A percentile compares a stretch with the other conserved stretches of the same genome.
Conservation (phyloP, 2,888 invertebrate species). For the Ornithoptera priamus region DNA sequence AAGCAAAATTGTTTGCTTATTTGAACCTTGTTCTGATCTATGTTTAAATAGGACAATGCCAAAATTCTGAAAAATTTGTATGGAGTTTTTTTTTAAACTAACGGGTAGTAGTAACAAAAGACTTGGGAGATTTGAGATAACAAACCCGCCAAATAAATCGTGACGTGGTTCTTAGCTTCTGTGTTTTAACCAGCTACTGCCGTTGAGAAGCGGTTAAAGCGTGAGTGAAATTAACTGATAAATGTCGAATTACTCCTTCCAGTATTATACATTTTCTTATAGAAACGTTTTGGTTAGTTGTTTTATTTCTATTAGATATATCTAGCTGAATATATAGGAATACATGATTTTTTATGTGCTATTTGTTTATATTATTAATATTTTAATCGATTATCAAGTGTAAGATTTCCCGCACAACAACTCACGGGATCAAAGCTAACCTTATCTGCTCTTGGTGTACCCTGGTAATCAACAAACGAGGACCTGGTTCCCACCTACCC, state of each 20-base stretch:
- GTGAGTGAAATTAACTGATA: conserved; percentile 23
- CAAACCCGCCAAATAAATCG: conserved; percentile 25
- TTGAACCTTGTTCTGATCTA: too few relatives aligned
- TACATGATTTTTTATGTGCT: not conserved
- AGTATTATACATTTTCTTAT: not conserved
- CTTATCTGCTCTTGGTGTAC: too few relatives aligned
- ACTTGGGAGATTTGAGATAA: conserved; percentile 18
- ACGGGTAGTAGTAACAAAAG: conserved; percentile 9
- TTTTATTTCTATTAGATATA: not conserved
- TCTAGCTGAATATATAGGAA: too few relatives aligned
- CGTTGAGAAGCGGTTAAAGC: conserved; percentile 12
- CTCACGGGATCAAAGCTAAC: too few relatives aligned
- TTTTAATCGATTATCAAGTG: too few relatives aligned
- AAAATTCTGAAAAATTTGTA: not conserved
- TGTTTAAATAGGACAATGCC: not conserved
- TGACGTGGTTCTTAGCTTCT: conserved; percentile 27
- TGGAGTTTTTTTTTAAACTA: not conserved
- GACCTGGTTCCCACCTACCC: too few relatives aligned
- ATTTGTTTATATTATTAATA: too few relatives aligned
- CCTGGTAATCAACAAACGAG: too few relatives aligned
- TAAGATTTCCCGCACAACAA: too few relatives aligned
- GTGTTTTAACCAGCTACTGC: conserved; percentile 25
- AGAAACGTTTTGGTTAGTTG: not conserved
- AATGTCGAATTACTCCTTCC: not conserved
- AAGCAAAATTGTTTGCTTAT: too few relatives aligned